Evolutionary conservation across 2,888 invertebrate species (phyloP).

Genomic region (Luperina testacea): DNA sequence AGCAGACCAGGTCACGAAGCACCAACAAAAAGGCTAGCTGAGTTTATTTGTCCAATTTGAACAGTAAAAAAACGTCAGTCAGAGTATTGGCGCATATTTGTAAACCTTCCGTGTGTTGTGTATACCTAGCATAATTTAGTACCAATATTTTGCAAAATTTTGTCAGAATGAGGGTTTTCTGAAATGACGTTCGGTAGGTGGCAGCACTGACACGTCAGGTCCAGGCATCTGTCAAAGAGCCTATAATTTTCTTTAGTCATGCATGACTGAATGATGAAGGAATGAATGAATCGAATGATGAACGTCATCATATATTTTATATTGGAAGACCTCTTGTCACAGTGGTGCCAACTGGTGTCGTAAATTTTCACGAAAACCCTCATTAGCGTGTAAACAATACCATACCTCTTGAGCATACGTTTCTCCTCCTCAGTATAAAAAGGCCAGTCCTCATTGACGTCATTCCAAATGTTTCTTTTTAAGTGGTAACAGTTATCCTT

Average conservation of each 20-base stretch:
- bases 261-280: no score
- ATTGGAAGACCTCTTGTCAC: no score
- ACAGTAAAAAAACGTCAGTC: conserved; percentile 2
- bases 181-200: no score
- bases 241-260: no score
- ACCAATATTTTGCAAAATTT: neutral
- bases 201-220: no score
- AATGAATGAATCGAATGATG: no score
- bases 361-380: no score
- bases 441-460: conserved; percentile 98
- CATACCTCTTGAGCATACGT: conserved; percentile 95
- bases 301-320: no score
- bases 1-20: neutral
- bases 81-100: neutral
- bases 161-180: no score
- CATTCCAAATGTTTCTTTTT: conserved; percentile 96
- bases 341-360: no score
- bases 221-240: no score
- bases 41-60: neutral
- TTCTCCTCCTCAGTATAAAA: conserved; percentile 97
- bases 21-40: neutral
- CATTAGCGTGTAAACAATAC: conserved; percentile 30
- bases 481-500: conserved; percentile 97
- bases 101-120: neutral
- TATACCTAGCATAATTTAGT: conserved; percentile 5